phyloP scores from a whole-genome alignment of 2,888 invertebrate species.

The Dynastes grantii region DNA sequence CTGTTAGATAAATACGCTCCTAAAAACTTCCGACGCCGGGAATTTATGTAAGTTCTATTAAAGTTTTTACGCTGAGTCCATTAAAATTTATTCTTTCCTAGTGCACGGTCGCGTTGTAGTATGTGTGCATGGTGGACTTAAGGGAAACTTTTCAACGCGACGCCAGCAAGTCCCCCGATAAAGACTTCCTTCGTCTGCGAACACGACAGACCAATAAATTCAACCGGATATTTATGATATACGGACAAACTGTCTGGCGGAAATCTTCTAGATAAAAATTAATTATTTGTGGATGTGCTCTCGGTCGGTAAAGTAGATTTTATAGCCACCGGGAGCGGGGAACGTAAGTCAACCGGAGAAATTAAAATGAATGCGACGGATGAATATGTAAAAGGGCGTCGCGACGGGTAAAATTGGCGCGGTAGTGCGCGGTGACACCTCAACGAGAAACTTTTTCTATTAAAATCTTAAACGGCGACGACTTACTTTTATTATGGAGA shows the following conservation, averaged over 20 bases:
- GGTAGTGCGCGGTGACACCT: constrained; percentile 10
- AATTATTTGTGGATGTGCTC: constrained; percentile 28
- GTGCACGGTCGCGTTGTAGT: constrained; percentile 13
- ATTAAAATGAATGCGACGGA: constrained; percentile 11
- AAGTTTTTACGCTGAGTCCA: constrained; percentile 41
- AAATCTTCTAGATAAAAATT: constrained; percentile 34
- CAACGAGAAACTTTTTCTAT: constrained; percentile 39
- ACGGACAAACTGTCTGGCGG: constrained; percentile 26
- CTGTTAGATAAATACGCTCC: constrained; percentile 38
- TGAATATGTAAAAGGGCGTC: constrained; percentile 11
- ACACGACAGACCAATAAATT: constrained; percentile 42
- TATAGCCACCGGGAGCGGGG: background rate
- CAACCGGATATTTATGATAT: constrained; percentile 39
- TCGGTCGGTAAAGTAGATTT: background rate
- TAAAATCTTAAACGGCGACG: constrained; percentile 34
- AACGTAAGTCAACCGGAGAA: background rate
- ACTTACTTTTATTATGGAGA: constrained; percentile 43
- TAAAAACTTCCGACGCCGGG: constrained; percentile 40
- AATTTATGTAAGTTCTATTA: constrained; percentile 47
- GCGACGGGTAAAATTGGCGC: constrained; percentile 11
- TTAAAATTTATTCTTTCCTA: constrained; percentile 46
- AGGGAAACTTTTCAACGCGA: constrained; percentile 36
- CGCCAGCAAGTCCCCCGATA: constrained; percentile 16
- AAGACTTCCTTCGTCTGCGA: constrained; percentile 22
- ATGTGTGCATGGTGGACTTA: constrained; percentile 12